A percentile compares a stretch with the other conserved stretches of the same genome.
phyloP scores from a whole-genome alignment of 2,797 vertebrate genomes.

The Chloroceryle amazona region DNA sequence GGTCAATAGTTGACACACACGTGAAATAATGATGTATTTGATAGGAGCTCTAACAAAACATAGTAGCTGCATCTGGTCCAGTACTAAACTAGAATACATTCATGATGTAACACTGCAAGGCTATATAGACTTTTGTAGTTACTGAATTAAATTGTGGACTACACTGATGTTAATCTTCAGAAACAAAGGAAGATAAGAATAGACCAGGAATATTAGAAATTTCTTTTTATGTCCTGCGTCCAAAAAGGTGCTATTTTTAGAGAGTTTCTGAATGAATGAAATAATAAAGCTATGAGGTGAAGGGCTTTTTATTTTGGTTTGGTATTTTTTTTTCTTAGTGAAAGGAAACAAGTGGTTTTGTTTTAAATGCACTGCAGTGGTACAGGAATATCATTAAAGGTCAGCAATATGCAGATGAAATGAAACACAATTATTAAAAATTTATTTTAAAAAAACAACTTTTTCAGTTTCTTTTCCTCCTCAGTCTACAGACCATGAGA shows the following conservation, averaged over 20 bases:
- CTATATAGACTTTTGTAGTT: constrained; percentile 22
- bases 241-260: neutral
- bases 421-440: neutral
- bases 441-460: neutral
- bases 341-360: neutral
- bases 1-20: neutral
- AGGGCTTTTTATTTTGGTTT: neutral
- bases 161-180: constrained; percentile 19
- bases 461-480: neutral
- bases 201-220: neutral
- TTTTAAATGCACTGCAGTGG: neutral
- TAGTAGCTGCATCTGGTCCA: no score
- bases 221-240: neutral
- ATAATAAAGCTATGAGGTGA: neutral
- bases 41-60: neutral
- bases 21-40: neutral
- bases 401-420: constrained; percentile 36
- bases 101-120: neutral
- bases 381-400: neutral
- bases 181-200: constrained; percentile 12
- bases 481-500: neutral
- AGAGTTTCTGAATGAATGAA: constrained; percentile 22
- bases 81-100: neutral
- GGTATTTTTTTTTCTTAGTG: neutral
- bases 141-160: constrained; percentile 28